These are phyloP conservation scores for Coecobrya sp. DNA, from an alignment of 2,888 invertebrate species.

Conservation along the genomic window DNA sequence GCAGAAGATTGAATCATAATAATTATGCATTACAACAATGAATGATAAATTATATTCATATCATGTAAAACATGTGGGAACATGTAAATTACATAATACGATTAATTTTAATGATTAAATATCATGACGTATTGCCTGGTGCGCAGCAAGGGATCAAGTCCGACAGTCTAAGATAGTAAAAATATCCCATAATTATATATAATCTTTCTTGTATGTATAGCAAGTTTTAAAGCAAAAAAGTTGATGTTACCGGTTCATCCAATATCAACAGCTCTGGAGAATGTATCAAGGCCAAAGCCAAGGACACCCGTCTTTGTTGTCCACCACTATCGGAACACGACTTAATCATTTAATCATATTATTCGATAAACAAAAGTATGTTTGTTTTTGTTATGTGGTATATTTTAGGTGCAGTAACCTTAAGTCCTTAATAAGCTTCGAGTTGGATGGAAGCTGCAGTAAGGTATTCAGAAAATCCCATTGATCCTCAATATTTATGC, in stretches of 20 bases:
- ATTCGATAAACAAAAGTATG: too few relatives aligned
- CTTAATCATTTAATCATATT: background rate
- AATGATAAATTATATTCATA: too few relatives aligned
- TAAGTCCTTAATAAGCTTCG: background rate
- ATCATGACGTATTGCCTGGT: background rate
- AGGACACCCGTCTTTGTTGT: background rate
- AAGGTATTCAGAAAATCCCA: slow-evolving; percentile 52
- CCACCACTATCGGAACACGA: slow-evolving; percentile 33
- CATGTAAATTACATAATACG: background rate
- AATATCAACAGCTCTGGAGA: slow-evolving; percentile 27
- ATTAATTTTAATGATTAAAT: background rate
- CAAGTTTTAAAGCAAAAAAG: background rate
- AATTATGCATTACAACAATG: too few relatives aligned
- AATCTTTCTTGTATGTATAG: too few relatives aligned
- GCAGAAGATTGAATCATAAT: too few relatives aligned
- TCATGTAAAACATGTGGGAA: too few relatives aligned
- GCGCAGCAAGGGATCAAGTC: slow-evolving; percentile 44
- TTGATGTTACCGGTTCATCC: slow-evolving; percentile 52
- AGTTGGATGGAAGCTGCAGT: slow-evolving; percentile 57
- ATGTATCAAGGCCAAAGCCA: slow-evolving; percentile 55
- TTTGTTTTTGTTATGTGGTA: too few relatives aligned
- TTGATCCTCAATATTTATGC: slow-evolving; percentile 51
- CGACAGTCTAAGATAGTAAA: slow-evolving; percentile 21
- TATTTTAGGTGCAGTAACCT: slow-evolving; percentile 1
- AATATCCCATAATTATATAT: too few relatives aligned